These are phyloP conservation scores for Balanococcus diminutus DNA, from an alignment of 2,888 invertebrate species.

Conservation along the genomic window DNA sequence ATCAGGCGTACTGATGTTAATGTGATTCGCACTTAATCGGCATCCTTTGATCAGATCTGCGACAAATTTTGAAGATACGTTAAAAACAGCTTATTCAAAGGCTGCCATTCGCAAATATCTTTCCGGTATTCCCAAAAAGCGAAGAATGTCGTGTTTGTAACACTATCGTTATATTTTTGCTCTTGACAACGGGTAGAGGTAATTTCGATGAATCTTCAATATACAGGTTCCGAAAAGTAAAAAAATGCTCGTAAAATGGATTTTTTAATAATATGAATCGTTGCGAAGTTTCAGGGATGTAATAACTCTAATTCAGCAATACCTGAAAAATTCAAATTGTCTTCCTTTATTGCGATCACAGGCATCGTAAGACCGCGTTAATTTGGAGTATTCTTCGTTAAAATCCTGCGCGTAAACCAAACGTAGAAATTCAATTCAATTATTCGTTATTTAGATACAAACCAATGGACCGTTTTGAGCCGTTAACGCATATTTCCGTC, in stretches of 20 bases:
- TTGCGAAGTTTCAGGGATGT: not conserved
- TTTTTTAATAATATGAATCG: not conserved
- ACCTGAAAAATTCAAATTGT: conserved; percentile 27
- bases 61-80: conserved; percentile 1
- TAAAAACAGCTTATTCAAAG: conserved; percentile 10
- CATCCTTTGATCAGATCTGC: conserved; percentile 38
- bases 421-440: conserved; percentile 32
- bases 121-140: not conserved
- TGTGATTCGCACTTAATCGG: not conserved
- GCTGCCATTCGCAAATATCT: conserved; percentile 26
- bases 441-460: conserved; percentile 24
- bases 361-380: conserved; percentile 29
- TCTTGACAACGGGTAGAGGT: not conserved
- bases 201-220: conserved; percentile 40
- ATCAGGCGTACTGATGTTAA: conserved; percentile 19
- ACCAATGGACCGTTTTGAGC: conserved; percentile 34
- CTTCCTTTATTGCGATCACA: conserved; percentile 19
- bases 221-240: conserved; percentile 12
- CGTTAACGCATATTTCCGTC: conserved; percentile 26
- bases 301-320: conserved; percentile 34
- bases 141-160: conserved; percentile 4
- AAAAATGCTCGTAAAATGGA: conserved; percentile 16
- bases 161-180: conserved; percentile 14
- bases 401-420: conserved; percentile 39
- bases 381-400: conserved; percentile 16